Base-by-base conservation (phyloP, 2,888 invertebrate species). In the Andrena minutula region DNA sequence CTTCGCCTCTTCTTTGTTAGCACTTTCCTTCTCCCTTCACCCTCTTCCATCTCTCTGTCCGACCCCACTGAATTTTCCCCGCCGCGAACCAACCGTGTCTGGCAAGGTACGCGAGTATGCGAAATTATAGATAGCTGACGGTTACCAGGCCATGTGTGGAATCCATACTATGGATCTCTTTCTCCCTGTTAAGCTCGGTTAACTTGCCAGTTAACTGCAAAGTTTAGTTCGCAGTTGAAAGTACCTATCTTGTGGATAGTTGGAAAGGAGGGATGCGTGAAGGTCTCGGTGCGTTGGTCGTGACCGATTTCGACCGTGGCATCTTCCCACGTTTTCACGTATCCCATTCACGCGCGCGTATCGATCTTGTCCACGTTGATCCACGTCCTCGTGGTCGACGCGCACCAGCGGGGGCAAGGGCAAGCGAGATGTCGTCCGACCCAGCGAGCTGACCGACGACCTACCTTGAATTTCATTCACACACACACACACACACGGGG, bases 311-410 rank as follows among this genome's bases (percentile, higher is more conserved):
- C 85, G 83, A 84, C 86, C 88, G 89, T 85, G 86, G 83, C 86
- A 88, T 90, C 89, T 92, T 91, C 91, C 91, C 91, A 91, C 91
- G 91, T 91, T 90, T 86, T 85, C 84, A 66, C 81, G 83, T 83
- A 76, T 68, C 69, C 77, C 63, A 61, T 58, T 60, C 79, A 84
- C 84, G 84, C 74, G 73, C 82, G 75, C 68, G 71, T 72, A 79
- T 87, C 87, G 79, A 75, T 87, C 81, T 76, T 68, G 75, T 70
- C 74, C 61, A 49, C 82, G 86, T 76, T 79, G 87, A 83, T 84
- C 78, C 79, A 65, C 82, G 82, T 81, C 79, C 82, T 75, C 83
- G 81, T 47, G 61, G 66, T 51, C 65, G 51, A 65, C 66, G 49
- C 72, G 61, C 79, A 41, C 41, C 41, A 41, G 41, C 41, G 12